Evolutionary conservation across 2,797 vertebrate genomes (phyloP).

Genomic region (Gymnocypris eckloni): DNA sequence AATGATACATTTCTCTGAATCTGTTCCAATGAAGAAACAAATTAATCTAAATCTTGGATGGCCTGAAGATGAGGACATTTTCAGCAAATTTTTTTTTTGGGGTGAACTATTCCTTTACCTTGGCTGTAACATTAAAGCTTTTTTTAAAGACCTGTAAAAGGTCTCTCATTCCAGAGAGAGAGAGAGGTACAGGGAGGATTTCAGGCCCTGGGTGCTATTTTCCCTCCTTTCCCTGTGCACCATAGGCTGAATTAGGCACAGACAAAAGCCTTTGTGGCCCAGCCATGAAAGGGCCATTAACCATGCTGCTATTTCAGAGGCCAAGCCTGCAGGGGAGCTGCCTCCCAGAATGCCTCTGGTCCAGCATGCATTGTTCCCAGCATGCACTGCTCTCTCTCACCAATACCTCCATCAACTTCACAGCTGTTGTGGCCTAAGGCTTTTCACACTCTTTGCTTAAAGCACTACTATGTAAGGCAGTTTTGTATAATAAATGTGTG

Average conservation of each 20-base stretch:
- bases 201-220: conserved; percentile 65
- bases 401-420: conserved; percentile 72
- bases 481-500: conserved; percentile 26
- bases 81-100: neutral
- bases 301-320: conserved; percentile 88
- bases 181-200: conserved; percentile 54
- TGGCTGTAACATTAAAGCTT: neutral
- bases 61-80: neutral
- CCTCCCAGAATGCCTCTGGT: conserved; percentile 83
- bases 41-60: neutral
- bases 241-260: conserved; percentile 82
- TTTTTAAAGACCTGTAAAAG: neutral
- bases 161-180: neutral
- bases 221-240: conserved; percentile 76
- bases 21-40: neutral
- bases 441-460: conserved; percentile 37
- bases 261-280: conserved; percentile 85
- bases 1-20: neutral
- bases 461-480: conserved; percentile 1
- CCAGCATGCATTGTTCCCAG: conserved; percentile 78
- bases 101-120: neutral
- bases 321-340: conserved; percentile 82
- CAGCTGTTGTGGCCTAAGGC: conserved; percentile 48
- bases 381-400: conserved; percentile 71
- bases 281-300: conserved; percentile 88